Conservation (phyloP, 1,140 invertebrate species). For the honey bee (Apis mellifera) region Amel_HAv3.1 CM009944.2:3835001-3835500, state of each 20-base stretch:
- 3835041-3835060: slow-evolving; percentile 27
- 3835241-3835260: background rate
- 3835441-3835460: no score
- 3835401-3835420: no score
- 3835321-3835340: no score
- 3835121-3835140: slow-evolving; percentile 32
- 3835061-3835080: slow-evolving; percentile 31
- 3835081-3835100: slow-evolving; percentile 42
- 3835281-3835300: background rate
- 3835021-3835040: slow-evolving; percentile 18
- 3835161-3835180: slow-evolving; percentile 58
- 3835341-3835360: no score
- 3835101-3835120: slow-evolving; percentile 43
- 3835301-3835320: background rate
- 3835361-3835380: no score
- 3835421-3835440: no score
- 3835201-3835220: slow-evolving; percentile 47
- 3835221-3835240: background rate
- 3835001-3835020: background rate
- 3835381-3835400: no score
- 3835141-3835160: background rate
- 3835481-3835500: no score
- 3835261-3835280: slow-evolving; percentile 2
- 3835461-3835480: no score
- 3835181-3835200: slow-evolving; percentile 58